phyloP scores from a whole-genome alignment of 1,140 invertebrate species.

The Apocrypta bakeri region DNA sequence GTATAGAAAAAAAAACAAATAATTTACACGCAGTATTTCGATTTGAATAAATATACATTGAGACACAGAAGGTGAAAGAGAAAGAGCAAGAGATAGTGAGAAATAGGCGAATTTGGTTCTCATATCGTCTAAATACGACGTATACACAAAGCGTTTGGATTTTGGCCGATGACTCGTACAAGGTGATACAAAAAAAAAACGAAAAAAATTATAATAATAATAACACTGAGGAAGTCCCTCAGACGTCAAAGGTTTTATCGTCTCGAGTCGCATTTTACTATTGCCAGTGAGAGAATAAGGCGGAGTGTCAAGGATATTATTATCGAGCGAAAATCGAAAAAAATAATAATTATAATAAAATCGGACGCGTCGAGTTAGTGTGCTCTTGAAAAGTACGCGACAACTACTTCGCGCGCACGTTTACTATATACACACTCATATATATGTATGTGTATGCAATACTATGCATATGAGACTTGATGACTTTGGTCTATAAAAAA shows the following conservation, averaged over 20 bases:
- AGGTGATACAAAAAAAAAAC: slow-evolving; percentile 18
- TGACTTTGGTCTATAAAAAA: slow-evolving; percentile 29
- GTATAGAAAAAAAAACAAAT: slow-evolving; percentile 29
- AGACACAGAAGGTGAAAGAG: slow-evolving; percentile 8
- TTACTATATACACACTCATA: not conserved
- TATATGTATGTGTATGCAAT: not conserved
- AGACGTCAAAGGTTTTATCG: slow-evolving; percentile 47
- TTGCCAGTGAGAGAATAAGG: not conserved
- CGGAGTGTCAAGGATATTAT: slow-evolving; percentile 10
- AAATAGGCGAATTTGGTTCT: slow-evolving; percentile 38
- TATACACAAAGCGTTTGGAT: slow-evolving; percentile 47
- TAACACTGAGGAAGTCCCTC: slow-evolving; percentile 24
- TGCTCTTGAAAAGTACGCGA: slow-evolving; percentile 22
- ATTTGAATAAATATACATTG: slow-evolving; percentile 36
- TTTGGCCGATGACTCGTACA: slow-evolving; percentile 31
- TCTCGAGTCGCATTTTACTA: slow-evolving; percentile 8
- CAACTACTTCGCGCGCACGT: not conserved
- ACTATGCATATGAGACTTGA: not conserved
- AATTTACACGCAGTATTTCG: slow-evolving; percentile 22
- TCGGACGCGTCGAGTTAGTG: not conserved
- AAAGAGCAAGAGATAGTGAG: not conserved
- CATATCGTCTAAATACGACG: slow-evolving; percentile 33
- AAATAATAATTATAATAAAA: not conserved
- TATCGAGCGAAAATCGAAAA: slow-evolving; percentile 30
- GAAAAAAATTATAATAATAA: not conserved